Conservation (phyloP, 2,113 vertebrate species). For the Chunga burmeisteri region DNA sequence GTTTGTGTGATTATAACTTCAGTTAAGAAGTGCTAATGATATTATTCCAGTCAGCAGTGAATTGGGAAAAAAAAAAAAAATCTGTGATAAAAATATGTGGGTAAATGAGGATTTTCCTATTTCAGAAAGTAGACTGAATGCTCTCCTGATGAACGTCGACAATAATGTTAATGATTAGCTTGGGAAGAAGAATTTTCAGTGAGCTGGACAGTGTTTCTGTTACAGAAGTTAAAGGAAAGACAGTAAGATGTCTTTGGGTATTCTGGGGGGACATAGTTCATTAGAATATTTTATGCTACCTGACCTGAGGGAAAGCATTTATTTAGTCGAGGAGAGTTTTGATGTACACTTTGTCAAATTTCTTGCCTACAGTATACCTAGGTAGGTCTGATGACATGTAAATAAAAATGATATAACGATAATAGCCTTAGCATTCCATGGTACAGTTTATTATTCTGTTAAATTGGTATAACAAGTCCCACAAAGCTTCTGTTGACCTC, state of each 20-base stretch:
- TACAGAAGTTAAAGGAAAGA: background rate
- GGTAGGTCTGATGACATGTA: background rate
- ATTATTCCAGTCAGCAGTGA: background rate
- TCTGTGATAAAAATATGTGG: background rate
- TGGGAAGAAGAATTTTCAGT: background rate
- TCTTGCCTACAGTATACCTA: background rate
- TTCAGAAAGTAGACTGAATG: background rate
- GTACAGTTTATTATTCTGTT: background rate
- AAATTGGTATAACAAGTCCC: background rate
- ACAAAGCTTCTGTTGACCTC: background rate
- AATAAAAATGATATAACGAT: background rate
- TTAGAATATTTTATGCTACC: background rate
- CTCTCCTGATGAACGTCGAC: background rate
- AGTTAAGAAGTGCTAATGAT: constrained; percentile 18
- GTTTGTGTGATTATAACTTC: background rate
- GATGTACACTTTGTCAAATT: background rate
- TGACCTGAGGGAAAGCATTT: background rate
- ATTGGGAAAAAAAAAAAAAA: constrained; percentile 23
- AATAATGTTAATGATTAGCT: background rate
- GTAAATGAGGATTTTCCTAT: constrained; percentile 9
- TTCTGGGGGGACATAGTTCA: background rate
- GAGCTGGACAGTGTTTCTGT: background rate
- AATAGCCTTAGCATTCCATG: background rate
- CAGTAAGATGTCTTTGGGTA: background rate
- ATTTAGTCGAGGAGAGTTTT: background rate